phyloP scores from a whole-genome alignment of 2,113 vertebrate species.

The Hydrochoerus hydrochaeris region DNA sequence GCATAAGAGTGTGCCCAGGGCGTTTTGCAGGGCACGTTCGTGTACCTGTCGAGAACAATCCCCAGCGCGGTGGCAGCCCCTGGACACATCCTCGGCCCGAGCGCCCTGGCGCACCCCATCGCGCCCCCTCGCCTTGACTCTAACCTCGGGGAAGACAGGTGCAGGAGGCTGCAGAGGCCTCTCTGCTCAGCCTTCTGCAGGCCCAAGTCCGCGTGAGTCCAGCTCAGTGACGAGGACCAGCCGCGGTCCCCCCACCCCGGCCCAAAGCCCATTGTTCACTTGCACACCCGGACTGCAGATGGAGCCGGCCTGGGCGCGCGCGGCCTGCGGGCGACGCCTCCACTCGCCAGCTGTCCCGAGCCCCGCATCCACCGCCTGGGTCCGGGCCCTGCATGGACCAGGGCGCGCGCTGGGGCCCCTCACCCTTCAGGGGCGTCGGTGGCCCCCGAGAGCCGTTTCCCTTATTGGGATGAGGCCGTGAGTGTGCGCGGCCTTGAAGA shows the following conservation, averaged over 20 bases:
- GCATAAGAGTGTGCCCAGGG: neutral
- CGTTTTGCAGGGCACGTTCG: neutral
- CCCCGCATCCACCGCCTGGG: neutral
- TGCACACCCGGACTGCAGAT: conserved; percentile 79
- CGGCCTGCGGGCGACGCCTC: neutral
- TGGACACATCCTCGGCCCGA: conserved; percentile 81
- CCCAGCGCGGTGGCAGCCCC: neutral
- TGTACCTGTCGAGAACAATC: neutral
- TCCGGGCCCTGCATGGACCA: neutral
- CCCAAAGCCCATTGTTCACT: conserved; percentile 82
- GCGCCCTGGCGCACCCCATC: conserved; percentile 79
- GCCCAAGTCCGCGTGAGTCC: conserved; percentile 76
- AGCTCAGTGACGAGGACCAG: conserved; percentile 73
- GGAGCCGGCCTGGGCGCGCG: conserved; percentile 48
- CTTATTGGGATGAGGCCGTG: rapidly evolving
- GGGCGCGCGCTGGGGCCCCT: neutral
- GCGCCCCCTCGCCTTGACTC: conserved; percentile 77
- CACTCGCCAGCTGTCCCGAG: neutral
- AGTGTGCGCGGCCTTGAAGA: neutral
- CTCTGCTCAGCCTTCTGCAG: conserved; percentile 57
- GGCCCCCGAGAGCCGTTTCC: no score
- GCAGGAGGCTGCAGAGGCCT: conserved; percentile 57
- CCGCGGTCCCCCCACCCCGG: conserved; percentile 65
- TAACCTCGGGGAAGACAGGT: neutral
- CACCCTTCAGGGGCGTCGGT: rapidly evolving